Conservation (phyloP, 2,888 invertebrate genomes). For the Zootermopsis nevadensis region DNA sequence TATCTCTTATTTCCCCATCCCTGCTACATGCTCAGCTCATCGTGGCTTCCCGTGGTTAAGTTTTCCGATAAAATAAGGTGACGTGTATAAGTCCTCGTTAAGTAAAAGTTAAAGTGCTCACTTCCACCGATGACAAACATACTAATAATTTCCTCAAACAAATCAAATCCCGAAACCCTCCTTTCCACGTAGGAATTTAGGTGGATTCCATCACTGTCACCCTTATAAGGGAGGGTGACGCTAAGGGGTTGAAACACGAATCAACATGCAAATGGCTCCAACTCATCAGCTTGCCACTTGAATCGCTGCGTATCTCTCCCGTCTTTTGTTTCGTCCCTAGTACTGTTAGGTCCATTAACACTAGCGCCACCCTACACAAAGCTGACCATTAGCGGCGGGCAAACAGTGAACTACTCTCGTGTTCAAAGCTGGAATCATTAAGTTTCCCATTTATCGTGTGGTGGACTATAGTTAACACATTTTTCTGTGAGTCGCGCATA, state of each 20-base stretch:
- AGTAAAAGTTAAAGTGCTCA: too few species aligned
- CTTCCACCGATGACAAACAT: too few species aligned
- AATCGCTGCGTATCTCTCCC: conserved; percentile 2
- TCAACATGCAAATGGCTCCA: conserved; percentile 41
- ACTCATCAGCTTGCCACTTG: conserved; percentile 37
- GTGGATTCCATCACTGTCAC: not conserved
- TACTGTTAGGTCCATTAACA: conserved; percentile 9
- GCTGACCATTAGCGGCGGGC: conserved; percentile 37
- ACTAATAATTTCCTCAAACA: too few species aligned
- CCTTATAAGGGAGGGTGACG: not conserved
- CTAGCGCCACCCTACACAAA: conserved; percentile 28
- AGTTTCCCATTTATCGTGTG: conserved; percentile 16
- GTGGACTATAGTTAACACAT: conserved; percentile 16
- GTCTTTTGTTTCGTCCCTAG: conserved; percentile 26
- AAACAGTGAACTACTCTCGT: conserved; percentile 10
- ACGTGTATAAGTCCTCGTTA: too few species aligned
- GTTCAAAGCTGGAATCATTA: conserved; percentile 5
- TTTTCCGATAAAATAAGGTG: too few species aligned
- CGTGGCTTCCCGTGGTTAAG: too few species aligned
- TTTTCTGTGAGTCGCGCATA: not conserved
- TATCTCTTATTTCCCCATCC: too few species aligned
- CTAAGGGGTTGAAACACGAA: conserved; percentile 13
- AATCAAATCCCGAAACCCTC: too few species aligned
- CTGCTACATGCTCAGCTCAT: too few species aligned
- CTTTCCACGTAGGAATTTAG: not conserved